These are phyloP conservation scores for Drosophila pandora DNA, from an alignment of 1,140 invertebrate species.

Conservation along the genomic window DNA sequence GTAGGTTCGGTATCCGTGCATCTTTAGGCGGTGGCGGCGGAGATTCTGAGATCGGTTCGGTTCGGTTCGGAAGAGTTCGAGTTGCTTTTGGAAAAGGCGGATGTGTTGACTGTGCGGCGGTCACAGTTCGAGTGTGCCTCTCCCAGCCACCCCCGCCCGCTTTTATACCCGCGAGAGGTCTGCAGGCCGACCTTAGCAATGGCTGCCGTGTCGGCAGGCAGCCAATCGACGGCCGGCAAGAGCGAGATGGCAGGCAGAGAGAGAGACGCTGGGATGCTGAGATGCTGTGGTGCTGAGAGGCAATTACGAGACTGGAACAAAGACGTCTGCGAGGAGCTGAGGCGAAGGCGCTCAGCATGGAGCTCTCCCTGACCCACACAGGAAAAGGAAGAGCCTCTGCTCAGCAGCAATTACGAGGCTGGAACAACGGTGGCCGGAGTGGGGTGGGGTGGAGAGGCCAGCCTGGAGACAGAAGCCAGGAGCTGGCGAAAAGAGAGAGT, in stretches of 20 bases:
- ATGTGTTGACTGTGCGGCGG: slow-evolving; percentile 64
- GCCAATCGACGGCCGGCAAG: slow-evolving; percentile 49
- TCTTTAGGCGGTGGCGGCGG: slow-evolving; percentile 26
- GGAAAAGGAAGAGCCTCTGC: slow-evolving; percentile 8
- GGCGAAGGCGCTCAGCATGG: slow-evolving; percentile 14
- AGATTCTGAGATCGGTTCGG: not conserved
- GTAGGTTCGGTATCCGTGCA: slow-evolving; percentile 83
- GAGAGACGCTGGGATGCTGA: slow-evolving; percentile 38
- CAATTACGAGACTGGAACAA: slow-evolving; percentile 79
- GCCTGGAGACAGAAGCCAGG: slow-evolving; percentile 21
- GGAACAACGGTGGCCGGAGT: slow-evolving; percentile 60
- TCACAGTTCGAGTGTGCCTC: slow-evolving; percentile 77
- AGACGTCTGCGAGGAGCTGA: slow-evolving; percentile 9
- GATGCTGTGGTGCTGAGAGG: slow-evolving; percentile 36
- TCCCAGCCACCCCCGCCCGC: slow-evolving; percentile 60
- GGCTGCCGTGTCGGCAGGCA: slow-evolving; percentile 36
- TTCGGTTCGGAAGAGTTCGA: not conserved
- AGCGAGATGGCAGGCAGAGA: slow-evolving; percentile 34
- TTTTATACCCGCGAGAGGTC: slow-evolving; percentile 63
- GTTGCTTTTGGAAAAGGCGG: slow-evolving; percentile 1
- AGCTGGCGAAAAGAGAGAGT: slow-evolving; percentile 24
- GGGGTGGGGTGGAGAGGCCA: slow-evolving; percentile 21
- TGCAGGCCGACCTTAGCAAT: slow-evolving; percentile 38
- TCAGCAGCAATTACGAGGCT: slow-evolving; percentile 78
- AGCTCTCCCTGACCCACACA: not conserved